phyloP scores from a whole-genome alignment of 2,888 invertebrate genomes.

The Scelioninae gen. 2 region DNA sequence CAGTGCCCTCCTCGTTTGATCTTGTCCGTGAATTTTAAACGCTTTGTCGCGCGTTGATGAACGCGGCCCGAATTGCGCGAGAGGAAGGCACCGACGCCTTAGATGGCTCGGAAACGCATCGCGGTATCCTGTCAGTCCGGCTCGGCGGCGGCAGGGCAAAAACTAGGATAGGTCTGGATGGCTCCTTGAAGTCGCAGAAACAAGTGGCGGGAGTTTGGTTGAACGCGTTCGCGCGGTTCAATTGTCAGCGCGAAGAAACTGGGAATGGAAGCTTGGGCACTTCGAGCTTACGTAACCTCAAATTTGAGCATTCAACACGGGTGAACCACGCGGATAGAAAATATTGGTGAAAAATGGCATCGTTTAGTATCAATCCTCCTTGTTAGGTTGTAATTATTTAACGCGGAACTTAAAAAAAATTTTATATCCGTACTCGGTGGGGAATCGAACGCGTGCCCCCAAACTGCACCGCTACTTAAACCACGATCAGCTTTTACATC shows the following conservation, averaged over 20 bases:
- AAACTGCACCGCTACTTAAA: no score
- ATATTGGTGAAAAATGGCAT: no score
- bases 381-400: no score
- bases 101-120: conserved; percentile 68
- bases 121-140: conserved; percentile 61
- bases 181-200: conserved; percentile 59
- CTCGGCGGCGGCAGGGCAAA: conserved; percentile 65
- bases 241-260: conserved; percentile 16
- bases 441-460: no score
- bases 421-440: no score
- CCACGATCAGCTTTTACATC: no score
- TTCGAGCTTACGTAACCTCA: not conserved
- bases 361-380: no score
- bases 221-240: conserved; percentile 27
- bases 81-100: conserved; percentile 65
- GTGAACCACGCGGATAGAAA: no score
- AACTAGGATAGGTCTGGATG: conserved; percentile 73
- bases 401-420: no score
- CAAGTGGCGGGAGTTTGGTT: conserved; percentile 9
- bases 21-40: no score
- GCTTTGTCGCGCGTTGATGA: conserved; percentile 23
- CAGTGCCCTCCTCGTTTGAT: no score
- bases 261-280: conserved; percentile 17
- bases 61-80: conserved; percentile 65
- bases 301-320: no score